Evolutionary conservation across 1,140 invertebrate species (phyloP), one percentile per base, ranked within the genome.

Genomic region (Planococcus citri): DNA sequence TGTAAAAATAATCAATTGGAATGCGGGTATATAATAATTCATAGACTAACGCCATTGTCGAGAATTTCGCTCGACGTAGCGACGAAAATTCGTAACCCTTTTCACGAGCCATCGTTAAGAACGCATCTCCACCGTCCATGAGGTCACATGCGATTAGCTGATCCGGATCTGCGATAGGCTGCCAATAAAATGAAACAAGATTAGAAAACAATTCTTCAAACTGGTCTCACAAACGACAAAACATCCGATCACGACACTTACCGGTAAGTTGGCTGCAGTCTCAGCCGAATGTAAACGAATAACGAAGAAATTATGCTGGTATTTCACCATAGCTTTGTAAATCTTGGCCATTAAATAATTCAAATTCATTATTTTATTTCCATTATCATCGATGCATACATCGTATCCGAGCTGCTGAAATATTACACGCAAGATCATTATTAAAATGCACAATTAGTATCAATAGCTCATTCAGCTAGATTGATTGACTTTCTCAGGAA

Each of bases 231-330:
- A n/a, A 2, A 4, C 37, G 17, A 6, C 27, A 20, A 4, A 69
- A 64, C 20, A 21, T 21, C 1, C n/a, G n/a, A n/a, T n/a, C n/a
- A n/a, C n/a, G n/a, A n/a, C n/a, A n/a, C 85, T 86, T 80, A 92
- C 89, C 74, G 88, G 87, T 79, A 98, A 85, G 78, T 90, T 93
- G 71, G 92, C 90, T 75, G 94, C 94, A 74, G 90, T 91, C 80
- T 98, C 95, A 67, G 89, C 91, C 74, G 92, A 94, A 81, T 98
- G 94, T 75, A 99, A 83, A 76, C 90, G 84, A 73, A 99, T 98
- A 38, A 98, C 97, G 81, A 99, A 99, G 82, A 99, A 99, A 29
- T 98, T 95, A 81, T 99, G 96, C 80, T 98, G 98, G 78, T 99
- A 96, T 78, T 99, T 99, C 78, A 99, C 97, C 94, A 99, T 98